Evolutionary conservation across 2,797 vertebrate genomes (phyloP).

Genomic region (Odontamblyopus lacepedii): DNA sequence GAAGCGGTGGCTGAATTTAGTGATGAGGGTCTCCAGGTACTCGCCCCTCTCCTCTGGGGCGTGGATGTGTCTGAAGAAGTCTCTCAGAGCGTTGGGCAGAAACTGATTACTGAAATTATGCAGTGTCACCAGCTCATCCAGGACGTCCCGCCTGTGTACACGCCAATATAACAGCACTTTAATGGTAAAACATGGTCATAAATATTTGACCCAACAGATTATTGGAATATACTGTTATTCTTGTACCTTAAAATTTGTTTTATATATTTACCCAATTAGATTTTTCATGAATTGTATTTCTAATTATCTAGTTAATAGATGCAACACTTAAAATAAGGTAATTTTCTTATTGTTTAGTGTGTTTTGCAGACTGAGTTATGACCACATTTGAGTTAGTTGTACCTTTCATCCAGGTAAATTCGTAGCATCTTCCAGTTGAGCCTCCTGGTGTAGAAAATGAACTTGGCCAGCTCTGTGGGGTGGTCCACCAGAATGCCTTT

Average conservation of each 20-base stretch:
- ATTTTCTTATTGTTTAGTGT: too few species aligned
- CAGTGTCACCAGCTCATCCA: constrained; percentile 95
- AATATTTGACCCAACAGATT: too few species aligned
- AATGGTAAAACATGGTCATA: too few species aligned
- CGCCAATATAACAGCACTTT: too few species aligned
- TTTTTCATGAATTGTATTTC: too few species aligned
- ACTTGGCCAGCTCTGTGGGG: constrained; percentile 94
- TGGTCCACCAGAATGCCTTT: constrained; percentile 94
- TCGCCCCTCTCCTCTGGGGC: constrained; percentile 97
- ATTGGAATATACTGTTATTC: too few species aligned
- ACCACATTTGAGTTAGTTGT: background rate
- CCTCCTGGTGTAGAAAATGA: constrained; percentile 96
- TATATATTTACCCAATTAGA: too few species aligned
- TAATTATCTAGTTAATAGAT: too few species aligned
- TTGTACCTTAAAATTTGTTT: too few species aligned
- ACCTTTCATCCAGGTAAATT: constrained; percentile 98
- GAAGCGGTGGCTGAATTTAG: constrained; percentile 97
- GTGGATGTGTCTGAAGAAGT: constrained; percentile 97
- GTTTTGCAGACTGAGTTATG: too few species aligned
- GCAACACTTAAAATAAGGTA: too few species aligned
- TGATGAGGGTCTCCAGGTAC: constrained; percentile 98
- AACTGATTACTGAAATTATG: constrained; percentile 99
- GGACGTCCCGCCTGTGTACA: constrained; percentile 87
- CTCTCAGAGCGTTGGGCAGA: constrained; percentile 95
- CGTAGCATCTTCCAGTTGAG: constrained; percentile 98